Base-by-base conservation (phyloP, 2,888 invertebrate genomes). In the Pristionchus exspectatus region DNA sequence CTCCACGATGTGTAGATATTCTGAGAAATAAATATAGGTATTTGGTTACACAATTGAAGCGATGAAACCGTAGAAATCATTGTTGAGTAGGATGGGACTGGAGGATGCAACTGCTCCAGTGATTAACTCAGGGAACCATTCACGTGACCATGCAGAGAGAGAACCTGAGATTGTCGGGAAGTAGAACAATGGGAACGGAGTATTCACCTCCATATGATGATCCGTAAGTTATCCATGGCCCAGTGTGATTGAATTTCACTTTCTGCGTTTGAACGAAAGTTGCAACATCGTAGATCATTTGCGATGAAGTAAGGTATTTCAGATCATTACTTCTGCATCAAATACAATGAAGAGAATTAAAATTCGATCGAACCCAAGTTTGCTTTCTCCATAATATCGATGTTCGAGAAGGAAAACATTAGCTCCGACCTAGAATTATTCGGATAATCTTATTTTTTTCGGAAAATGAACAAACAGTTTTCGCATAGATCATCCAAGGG, bases 161-260 rank as follows among this genome's bases (percentile, higher is more conserved):
- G 97, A 97, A 2, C 98, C 95, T 38, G 27, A 44, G 38, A 83
- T 10, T 21, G 4, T 14, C 24, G 14, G 2, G n/a, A 50, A 21
- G 1, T 27, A 50, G 27, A 50, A n/a, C 18, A 18, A 9, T 50
- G 16, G 7, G 54, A 56, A 56, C 9, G 5, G 14, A 50, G 2
- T 1, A 33, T 63, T 86, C 12, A 90, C 91, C 92, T 18, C 91
- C 91, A 87, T 91, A 92, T 0, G 98, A 98, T 4, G 98, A 98
- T n/a, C 98, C 98, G 95, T 98, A 98, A 1, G 97, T 97, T 91
- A 98, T 97, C 98, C 98, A 98, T 95, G 97, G 97, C 0, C 95
- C 94, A 92, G 94, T 91, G 33, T 84, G 27, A 16, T 72, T 87
- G 38, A 59, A 18, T 56, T 87, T 54, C 30, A 30, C 33, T 24